phyloP scores from a whole-genome alignment of 2,888 invertebrate genomes.

The Malthinus flaveolus region DNA sequence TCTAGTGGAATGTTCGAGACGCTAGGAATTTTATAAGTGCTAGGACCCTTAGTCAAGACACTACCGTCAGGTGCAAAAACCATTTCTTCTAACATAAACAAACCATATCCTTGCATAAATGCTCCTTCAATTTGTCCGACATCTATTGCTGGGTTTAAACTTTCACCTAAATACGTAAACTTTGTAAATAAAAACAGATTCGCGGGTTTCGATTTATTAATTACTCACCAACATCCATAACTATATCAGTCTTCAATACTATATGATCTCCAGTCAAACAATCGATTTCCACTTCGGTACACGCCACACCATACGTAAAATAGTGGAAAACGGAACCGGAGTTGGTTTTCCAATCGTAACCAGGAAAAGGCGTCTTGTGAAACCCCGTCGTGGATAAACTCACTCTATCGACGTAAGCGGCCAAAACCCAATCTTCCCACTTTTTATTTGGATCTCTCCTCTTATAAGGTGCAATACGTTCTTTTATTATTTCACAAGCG shows the following conservation, averaged over 20 bases:
- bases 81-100: conserved; percentile 89
- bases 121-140: conserved; percentile 96
- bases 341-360: conserved; percentile 71
- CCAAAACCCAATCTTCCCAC: conserved; percentile 85
- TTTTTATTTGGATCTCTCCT: conserved; percentile 73
- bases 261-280: conserved; percentile 93
- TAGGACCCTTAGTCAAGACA: conserved; percentile 85
- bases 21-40: conserved; percentile 92
- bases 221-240: conserved; percentile 82
- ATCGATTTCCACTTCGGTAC: conserved; percentile 90
- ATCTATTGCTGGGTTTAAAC: conserved; percentile 95
- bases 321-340: conserved; percentile 79
- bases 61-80: conserved; percentile 83
- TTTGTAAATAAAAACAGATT: background rate
- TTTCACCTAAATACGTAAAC: conserved; percentile 61
- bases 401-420: conserved; percentile 77
- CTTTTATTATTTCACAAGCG: conserved; percentile 76
- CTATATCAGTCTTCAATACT: conserved; percentile 86
- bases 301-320: conserved; percentile 83
- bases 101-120: conserved; percentile 92
- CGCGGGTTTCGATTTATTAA: background rate
- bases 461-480: conserved; percentile 75
- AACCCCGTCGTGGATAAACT: conserved; percentile 84
- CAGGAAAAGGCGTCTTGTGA: conserved; percentile 74
- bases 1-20: conserved; percentile 89